These are phyloP conservation scores for Burhinus bistriatus DNA, from an alignment of 2,113 vertebrate genomes.

Conservation along the genomic window DNA sequence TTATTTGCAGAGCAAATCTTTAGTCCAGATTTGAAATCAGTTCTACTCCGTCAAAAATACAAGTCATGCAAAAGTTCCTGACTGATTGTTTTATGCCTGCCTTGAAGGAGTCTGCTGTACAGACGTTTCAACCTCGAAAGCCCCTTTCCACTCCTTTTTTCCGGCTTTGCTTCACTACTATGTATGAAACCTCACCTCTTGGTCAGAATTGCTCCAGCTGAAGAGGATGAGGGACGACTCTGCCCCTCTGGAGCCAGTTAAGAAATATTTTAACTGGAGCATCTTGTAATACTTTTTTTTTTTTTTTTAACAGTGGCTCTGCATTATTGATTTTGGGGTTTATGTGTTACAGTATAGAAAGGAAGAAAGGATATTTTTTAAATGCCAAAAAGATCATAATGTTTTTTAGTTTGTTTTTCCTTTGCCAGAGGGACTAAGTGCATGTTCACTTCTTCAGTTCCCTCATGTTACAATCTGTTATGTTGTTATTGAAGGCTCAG, in stretches of 20 bases:
- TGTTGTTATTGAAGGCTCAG: not conserved
- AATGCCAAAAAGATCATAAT: conserved; percentile 12
- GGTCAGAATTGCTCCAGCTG: not conserved
- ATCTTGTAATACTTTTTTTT: not conserved
- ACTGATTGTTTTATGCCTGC: not conserved
- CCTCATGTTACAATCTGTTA: not conserved
- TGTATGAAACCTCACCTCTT: conserved; percentile 21
- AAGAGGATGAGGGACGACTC: not conserved
- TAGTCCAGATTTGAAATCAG: not conserved
- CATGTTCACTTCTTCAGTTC: not conserved
- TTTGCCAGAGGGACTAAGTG: conserved; percentile 11
- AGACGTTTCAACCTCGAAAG: conserved; percentile 16
- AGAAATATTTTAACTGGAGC: conserved; percentile 23
- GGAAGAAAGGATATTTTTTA: not conserved
- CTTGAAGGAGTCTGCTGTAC: not conserved
- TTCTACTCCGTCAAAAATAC: not conserved
- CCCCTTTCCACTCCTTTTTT: not conserved
- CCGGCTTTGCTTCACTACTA: not conserved
- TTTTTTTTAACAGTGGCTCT: not conserved
- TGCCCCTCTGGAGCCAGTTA: conserved; percentile 54
- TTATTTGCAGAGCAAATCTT: not conserved
- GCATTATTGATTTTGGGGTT: conserved; percentile 39
- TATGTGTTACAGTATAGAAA: not conserved
- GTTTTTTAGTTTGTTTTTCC: not conserved
- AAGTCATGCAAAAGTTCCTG: not conserved